These are phyloP conservation scores for Synergus gifuensis DNA, from an alignment of 2,888 invertebrate species.

Conservation along the genomic window DNA sequence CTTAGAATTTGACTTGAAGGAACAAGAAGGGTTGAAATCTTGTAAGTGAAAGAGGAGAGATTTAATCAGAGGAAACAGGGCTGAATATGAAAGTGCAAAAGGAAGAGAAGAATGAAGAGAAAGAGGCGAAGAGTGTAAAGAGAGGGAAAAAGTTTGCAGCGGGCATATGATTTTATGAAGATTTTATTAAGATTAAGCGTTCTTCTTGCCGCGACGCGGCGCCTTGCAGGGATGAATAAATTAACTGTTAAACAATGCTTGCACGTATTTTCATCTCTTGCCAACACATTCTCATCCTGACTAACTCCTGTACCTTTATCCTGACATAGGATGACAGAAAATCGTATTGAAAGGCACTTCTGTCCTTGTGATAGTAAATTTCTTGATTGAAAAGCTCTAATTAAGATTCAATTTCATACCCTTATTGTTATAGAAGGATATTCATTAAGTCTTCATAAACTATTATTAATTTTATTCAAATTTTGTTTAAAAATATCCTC, in stretches of 20 bases:
- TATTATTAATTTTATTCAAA: not conserved
- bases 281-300: slow-evolving; percentile 37
- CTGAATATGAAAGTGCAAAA: slow-evolving; percentile 37
- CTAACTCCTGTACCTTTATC: slow-evolving; percentile 33
- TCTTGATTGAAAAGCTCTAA: not conserved
- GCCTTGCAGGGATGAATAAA: slow-evolving; percentile 54
- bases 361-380: not conserved
- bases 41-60: slow-evolving; percentile 21
- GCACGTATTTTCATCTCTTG: slow-evolving; percentile 51
- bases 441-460: not conserved
- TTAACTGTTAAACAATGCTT: slow-evolving; percentile 58
- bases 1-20: slow-evolving; percentile 8
- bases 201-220: slow-evolving; percentile 47
- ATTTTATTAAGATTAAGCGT: slow-evolving; percentile 58
- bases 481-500: not conserved
- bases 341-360: slow-evolving; percentile 8
- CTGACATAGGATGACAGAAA: slow-evolving; percentile 11
- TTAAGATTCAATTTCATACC: not conserved
- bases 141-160: slow-evolving; percentile 47
- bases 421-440: slow-evolving; percentile 9
- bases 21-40: slow-evolving; percentile 20
- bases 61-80: slow-evolving; percentile 27
- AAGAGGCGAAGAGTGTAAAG: slow-evolving; percentile 41
- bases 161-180: slow-evolving; percentile 57
- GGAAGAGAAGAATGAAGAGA: slow-evolving; percentile 42